phyloP scores from a whole-genome alignment of 1,140 invertebrate genomes.

The Hesperophylax magnus region DNA sequence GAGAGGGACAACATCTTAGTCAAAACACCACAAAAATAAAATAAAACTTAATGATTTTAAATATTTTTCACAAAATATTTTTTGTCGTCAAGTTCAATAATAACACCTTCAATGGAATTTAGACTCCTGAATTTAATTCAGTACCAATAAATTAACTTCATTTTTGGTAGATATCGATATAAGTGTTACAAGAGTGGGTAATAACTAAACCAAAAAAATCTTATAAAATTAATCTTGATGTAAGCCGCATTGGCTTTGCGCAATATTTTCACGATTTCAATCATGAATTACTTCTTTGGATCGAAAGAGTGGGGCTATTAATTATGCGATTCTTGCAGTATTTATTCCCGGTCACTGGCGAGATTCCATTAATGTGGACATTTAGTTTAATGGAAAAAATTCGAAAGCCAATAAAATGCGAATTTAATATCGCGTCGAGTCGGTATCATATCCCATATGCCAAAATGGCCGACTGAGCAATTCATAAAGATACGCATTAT shows the following conservation, averaged over 20 bases:
- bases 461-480: neutral
- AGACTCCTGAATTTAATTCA: too few relatives aligned
- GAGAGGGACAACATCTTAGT: too few relatives aligned
- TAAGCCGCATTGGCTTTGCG: constrained; percentile 16
- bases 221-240: neutral
- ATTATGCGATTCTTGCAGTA: constrained; percentile 26
- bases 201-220: too few relatives aligned
- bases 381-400: constrained; percentile 32
- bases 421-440: constrained; percentile 23
- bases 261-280: constrained; percentile 15
- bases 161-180: too few relatives aligned
- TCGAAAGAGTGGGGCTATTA: constrained; percentile 21
- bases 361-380: constrained; percentile 32
- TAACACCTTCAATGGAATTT: too few relatives aligned
- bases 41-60: too few relatives aligned
- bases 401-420: constrained; percentile 26
- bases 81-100: too few relatives aligned
- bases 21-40: too few relatives aligned
- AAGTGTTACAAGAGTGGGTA: too few relatives aligned
- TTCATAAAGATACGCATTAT: neutral
- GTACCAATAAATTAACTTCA: too few relatives aligned
- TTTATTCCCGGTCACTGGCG: constrained; percentile 11
- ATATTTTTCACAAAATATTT: too few relatives aligned
- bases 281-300: constrained; percentile 28
- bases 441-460: constrained; percentile 25